Conservation (phyloP, 2,888 invertebrate genomes). For the Lithodes maja region DNA sequence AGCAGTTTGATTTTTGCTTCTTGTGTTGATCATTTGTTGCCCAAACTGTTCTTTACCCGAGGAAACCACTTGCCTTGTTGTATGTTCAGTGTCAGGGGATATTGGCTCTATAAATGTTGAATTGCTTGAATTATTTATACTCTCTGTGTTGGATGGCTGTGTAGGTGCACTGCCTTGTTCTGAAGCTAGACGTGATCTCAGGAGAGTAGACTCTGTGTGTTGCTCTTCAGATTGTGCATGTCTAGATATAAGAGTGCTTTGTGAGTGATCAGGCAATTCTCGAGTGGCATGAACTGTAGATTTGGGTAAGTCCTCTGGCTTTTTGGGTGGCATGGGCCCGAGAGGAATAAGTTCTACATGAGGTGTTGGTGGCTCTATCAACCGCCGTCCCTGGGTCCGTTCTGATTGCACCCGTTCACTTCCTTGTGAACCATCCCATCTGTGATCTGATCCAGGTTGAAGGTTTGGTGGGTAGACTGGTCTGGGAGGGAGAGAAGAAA, state of each 20-base stretch:
- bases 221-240: neutral
- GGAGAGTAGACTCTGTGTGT: neutral
- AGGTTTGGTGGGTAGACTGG: neutral
- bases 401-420: neutral
- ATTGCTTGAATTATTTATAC: too few species aligned
- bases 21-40: too few species aligned
- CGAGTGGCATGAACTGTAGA: neutral
- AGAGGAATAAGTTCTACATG: constrained; percentile 50
- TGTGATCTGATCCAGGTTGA: neutral
- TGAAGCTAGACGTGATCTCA: neutral
- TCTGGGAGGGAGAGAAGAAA: neutral
- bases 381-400: neutral
- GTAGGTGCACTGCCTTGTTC: neutral
- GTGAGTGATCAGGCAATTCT: neutral
- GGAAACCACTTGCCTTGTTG: too few species aligned
- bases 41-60: too few species aligned
- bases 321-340: neutral
- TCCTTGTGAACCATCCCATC: neutral
- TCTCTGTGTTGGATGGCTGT: neutral
- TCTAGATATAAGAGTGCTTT: neutral
- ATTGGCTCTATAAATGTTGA: too few species aligned
- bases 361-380: constrained; percentile 47
- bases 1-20: too few species aligned
- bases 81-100: too few species aligned
- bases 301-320: neutral